These are phyloP conservation scores for Girardinichthys multiradiatus DNA, from an alignment of 2,113 vertebrate genomes.

Conservation along the genomic window DNA sequence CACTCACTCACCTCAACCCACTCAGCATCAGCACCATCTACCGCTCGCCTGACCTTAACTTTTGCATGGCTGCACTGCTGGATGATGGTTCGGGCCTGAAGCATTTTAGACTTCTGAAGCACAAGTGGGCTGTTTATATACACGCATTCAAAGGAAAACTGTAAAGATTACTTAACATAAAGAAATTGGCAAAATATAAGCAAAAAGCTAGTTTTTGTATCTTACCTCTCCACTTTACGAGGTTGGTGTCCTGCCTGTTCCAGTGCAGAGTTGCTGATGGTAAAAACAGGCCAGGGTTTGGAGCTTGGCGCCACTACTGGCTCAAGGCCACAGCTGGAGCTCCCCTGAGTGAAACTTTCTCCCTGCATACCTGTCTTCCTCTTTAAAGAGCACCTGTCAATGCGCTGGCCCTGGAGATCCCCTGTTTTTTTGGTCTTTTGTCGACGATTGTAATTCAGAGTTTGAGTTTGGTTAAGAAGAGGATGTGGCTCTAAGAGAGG, in stretches of 20 bases:
- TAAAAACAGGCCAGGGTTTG: conserved; percentile 62
- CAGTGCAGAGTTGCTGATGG: conserved; percentile 1
- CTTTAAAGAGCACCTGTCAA: not conserved
- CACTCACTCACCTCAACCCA: conserved; percentile 85
- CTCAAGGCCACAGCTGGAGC: conserved; percentile 29
- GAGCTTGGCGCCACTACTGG: conserved; percentile 40
- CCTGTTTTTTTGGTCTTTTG: not conserved
- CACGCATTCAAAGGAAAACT: not conserved
- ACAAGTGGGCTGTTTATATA: conserved; percentile 13
- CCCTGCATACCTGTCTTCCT: conserved; percentile 1
- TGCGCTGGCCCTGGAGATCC: not conserved
- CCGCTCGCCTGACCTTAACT: conserved; percentile 81
- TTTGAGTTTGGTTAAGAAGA: not conserved
- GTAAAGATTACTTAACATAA: not conserved
- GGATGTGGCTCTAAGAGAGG: not conserved
- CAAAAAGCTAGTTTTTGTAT: not conserved
- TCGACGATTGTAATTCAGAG: not conserved
- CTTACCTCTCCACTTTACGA: conserved; percentile 19
- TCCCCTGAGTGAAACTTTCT: not conserved
- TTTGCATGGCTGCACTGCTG: conserved; percentile 84
- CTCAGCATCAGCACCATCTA: conserved; percentile 72
- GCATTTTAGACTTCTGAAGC: not conserved
- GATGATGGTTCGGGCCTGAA: conserved; percentile 78
- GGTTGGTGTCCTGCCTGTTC: not conserved
- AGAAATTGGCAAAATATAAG: not conserved